Evolutionary conservation across 2,113 vertebrate genomes (phyloP), one percentile per base, ranked within the genome.

Genomic region (Casuarius casuarius): DNA sequence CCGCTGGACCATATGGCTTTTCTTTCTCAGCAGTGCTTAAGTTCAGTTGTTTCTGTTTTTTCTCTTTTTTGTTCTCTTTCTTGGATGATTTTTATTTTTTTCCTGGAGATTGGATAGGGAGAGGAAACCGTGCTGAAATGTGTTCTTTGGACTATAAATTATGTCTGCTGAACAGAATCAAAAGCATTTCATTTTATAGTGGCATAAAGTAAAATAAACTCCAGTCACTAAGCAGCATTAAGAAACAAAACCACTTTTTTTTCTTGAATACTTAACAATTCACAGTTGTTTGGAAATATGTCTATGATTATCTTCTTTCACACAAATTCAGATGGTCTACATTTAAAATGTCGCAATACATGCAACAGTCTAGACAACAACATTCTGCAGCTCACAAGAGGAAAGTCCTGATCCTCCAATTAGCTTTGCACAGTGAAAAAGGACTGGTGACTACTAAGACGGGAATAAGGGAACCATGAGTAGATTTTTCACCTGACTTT

Each of bases 71-170:
- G 25, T 54, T 75, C 48, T 84, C 49, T 83, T 52, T 75, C 71
- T 90, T 78, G 51, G 35, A 48, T 66, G 6, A 35, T 35, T 58
- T 78, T 58, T 56, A 6, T 28, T 40, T 31, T 31, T 13, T 40
- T 5, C 23, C 52, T 3, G 3, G 21, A 63, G 52, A 42, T 59
- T 25, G 19, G 25, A 15, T 63, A 52, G 21, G 26, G 54, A 92
- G 92, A 74, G 40, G n/a, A 92, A 94, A 70, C n/a, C 48, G 15
- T 79, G 38, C 17, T 90, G 46, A 90, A 92, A 86, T 75, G 31
- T 49, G 7, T 29, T 67, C 29, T 70, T 73, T 79, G 72, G 44
- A 49, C 23, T 80, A 90, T 40, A 76, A 76, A 59, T 80, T 88
- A 18, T 12, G 12, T 66, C 62, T 62, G 28, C 20, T 75, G 51